phyloP scores from a whole-genome alignment of 2,888 invertebrate species.

The Oxycera nigricornis region DNA sequence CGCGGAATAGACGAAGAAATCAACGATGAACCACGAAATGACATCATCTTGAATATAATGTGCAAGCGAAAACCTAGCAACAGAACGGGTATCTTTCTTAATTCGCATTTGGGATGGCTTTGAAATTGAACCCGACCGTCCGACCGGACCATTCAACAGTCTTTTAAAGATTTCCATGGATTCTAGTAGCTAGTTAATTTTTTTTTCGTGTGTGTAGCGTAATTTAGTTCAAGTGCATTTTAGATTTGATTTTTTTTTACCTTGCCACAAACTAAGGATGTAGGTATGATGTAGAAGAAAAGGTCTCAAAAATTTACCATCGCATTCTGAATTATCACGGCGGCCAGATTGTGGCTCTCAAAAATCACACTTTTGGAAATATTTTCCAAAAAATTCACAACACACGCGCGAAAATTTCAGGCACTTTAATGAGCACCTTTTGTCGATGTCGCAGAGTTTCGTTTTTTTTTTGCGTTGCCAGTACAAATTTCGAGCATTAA shows the following conservation, averaged over 20 bases:
- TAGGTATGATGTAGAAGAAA: neutral
- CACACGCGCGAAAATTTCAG: neutral
- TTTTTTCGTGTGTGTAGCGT: no score
- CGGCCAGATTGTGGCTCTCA: constrained; percentile 5
- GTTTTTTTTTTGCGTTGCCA: no score
- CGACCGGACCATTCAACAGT: no score
- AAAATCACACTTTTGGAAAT: neutral
- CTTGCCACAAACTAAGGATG: constrained; percentile 22
- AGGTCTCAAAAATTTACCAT: constrained; percentile 33
- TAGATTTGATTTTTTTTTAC: constrained; percentile 15
- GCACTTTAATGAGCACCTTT: constrained; percentile 2
- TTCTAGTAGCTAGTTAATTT: no score
- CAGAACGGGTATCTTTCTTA: constrained; percentile 5
- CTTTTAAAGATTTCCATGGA: no score
- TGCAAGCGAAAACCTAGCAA: constrained; percentile 28
- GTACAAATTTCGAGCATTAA: constrained; percentile 19
- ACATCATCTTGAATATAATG: constrained; percentile 32
- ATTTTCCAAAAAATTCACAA: neutral
- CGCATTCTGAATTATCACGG: constrained; percentile 21
- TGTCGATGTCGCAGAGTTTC: neutral
- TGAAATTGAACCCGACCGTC: neutral
- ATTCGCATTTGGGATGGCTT: neutral
- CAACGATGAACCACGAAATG: constrained; percentile 29
- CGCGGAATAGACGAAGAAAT: constrained; percentile 24
- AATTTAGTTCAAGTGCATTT: constrained; percentile 6